Percentiles rank a stretch among this genome's conserved stretches.
Conservation (phyloP, 2,113 vertebrate genomes). For the Ciconia maguari region DNA sequence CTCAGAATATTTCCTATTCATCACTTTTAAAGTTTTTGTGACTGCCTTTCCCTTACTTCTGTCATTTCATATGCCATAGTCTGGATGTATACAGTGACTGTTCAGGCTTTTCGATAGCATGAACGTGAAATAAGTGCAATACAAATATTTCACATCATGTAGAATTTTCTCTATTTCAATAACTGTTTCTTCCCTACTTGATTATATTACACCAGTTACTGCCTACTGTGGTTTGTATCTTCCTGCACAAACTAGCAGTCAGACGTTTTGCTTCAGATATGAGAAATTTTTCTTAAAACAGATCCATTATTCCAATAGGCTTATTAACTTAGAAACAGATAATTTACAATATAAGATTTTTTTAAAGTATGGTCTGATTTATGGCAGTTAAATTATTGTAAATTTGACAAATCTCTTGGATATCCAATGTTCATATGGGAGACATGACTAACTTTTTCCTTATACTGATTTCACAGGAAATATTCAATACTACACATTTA, state of each 20-base stretch:
- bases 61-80: background rate
- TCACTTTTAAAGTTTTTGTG: background rate
- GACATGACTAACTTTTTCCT: background rate
- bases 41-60: background rate
- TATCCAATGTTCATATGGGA: background rate
- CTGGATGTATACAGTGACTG: background rate
- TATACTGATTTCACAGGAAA: background rate
- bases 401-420: background rate
- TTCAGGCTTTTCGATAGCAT: background rate
- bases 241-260: background rate
- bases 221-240: background rate
- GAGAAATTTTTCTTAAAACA: background rate
- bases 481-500: background rate
- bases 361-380: background rate
- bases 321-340: background rate
- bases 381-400: conserved; percentile 3
- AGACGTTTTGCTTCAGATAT: background rate
- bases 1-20: background rate
- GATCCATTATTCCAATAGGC: background rate
- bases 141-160: background rate
- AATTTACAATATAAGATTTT: background rate
- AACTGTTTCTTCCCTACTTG: background rate
- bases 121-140: background rate
- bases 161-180: background rate
- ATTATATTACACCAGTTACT: background rate